Percentiles rank a stretch among this genome's conserved stretches.
Evolutionary conservation across 2,797 vertebrate genomes (phyloP).

Genomic region (Pagetopsis macropterus): DNA sequence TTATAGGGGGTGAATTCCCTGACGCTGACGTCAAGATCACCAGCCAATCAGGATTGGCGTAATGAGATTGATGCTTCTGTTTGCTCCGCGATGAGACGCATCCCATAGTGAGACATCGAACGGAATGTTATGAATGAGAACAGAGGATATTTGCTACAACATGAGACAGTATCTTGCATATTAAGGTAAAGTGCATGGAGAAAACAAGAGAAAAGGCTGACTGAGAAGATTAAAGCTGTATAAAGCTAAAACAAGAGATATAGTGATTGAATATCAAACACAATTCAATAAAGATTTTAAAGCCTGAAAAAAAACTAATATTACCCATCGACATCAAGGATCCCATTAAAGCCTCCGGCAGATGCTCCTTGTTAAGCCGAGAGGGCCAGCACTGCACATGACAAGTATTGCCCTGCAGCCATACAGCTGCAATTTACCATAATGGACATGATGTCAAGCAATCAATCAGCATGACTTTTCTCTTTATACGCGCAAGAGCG

Average conservation of each 20-base stretch:
- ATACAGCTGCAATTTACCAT: conserved; percentile 44
- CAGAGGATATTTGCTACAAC: conserved; percentile 17
- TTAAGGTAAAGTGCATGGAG: conserved; percentile 42
- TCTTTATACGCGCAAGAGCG: neutral
- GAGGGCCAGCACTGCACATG: conserved; percentile 27
- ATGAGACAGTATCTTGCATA: conserved; percentile 19
- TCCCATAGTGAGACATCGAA: no score
- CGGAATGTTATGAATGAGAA: neutral
- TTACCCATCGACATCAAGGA: conserved; percentile 57
- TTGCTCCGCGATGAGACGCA: no score
- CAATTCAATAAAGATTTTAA: conserved; percentile 45
- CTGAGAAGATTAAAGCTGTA: conserved; percentile 25
- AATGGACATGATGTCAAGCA: conserved; percentile 49
- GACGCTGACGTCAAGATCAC: no score
- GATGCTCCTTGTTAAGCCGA: conserved; percentile 55
- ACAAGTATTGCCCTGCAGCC: conserved; percentile 49
- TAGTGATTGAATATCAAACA: neutral
- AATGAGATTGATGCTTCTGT: no score
- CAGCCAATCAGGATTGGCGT: no score
- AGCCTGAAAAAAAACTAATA: conserved; percentile 48
- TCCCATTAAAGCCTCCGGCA: conserved; percentile 52
- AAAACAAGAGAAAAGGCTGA: conserved; percentile 29
- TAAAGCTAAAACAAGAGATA: conserved; percentile 25
- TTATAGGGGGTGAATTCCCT: no score
- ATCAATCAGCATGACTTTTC: conserved; percentile 46